Conservation (phyloP, 1,140 invertebrate genomes). For the Daktulosphaira vitifoliae region DNA sequence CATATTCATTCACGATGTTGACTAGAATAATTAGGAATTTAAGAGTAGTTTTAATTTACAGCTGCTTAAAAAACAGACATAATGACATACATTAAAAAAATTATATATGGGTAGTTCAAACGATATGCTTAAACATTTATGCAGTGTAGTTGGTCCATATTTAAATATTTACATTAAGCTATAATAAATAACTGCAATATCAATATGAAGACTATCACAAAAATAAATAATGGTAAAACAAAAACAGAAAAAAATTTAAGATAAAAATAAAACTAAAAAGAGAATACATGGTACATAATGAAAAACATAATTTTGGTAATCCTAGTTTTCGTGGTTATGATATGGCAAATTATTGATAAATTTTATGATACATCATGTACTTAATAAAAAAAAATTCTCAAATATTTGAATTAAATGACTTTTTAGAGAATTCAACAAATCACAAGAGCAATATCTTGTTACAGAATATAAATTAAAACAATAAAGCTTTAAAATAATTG, state of each 20-base stretch:
- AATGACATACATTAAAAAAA: slow-evolving; percentile 8
- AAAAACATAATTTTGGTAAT: too few species aligned
- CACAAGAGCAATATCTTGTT: too few species aligned
- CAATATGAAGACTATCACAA: slow-evolving; percentile 6
- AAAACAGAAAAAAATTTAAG: slow-evolving; percentile 14
- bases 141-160: not conserved
- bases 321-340: slow-evolving; percentile 7
- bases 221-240: slow-evolving; percentile 16
- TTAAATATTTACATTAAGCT: slow-evolving; percentile 18
- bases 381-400: too few species aligned
- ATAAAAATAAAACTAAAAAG: slow-evolving; percentile 6
- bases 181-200: slow-evolving; percentile 11
- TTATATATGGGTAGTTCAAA: slow-evolving; percentile 16
- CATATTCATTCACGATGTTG: slow-evolving; percentile 17
- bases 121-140: slow-evolving; percentile 17
- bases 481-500: too few species aligned
- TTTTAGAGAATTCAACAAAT: too few species aligned
- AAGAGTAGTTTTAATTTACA: slow-evolving; percentile 24
- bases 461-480: too few species aligned
- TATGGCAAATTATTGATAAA: slow-evolving; percentile 32
- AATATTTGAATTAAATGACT: too few species aligned
- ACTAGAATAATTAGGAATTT: slow-evolving; percentile 33
- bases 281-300: not conserved
- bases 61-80: not conserved
- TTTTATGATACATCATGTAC: too few species aligned